Evolutionary conservation across 1,140 invertebrate species (phyloP).

Genomic region (Leptonema lineaticorne): DNA sequence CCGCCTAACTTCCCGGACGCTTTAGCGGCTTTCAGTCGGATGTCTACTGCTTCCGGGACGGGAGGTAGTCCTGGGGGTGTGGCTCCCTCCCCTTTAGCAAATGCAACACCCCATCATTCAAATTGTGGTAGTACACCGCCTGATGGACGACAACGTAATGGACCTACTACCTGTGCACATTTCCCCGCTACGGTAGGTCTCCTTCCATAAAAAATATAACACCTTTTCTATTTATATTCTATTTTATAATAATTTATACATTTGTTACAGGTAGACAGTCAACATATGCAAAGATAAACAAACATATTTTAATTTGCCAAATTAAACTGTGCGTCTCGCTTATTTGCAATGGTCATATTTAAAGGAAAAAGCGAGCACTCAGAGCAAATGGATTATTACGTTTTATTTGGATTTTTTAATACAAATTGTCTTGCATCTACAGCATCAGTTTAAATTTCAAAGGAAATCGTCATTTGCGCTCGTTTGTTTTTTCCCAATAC

Average conservation of each 20-base stretch:
- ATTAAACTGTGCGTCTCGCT: constrained; percentile 35
- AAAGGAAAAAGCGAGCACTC: background rate
- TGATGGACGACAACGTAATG: constrained; percentile 43
- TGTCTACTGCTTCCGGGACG: constrained; percentile 63
- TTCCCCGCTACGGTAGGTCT: constrained; percentile 36
- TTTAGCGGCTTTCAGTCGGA: constrained; percentile 78
- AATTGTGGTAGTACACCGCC: constrained; percentile 29
- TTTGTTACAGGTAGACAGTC: constrained; percentile 36
- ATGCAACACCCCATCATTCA: constrained; percentile 43
- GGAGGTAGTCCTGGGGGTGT: constrained; percentile 46
- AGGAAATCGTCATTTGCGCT: too few species aligned
- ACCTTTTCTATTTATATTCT: background rate
- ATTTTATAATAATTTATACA: background rate
- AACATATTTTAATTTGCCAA: constrained; percentile 34
- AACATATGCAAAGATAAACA: constrained; percentile 40
- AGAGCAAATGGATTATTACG: background rate
- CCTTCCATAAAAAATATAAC: background rate
- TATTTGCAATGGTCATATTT: constrained; percentile 22
- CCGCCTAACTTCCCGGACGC: constrained; percentile 88
- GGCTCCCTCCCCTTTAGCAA: constrained; percentile 44
- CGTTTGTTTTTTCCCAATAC: too few species aligned
- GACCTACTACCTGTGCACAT: constrained; percentile 41
- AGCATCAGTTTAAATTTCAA: too few species aligned
- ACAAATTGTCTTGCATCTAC: too few species aligned
- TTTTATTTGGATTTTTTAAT: constrained; percentile 2